Percentiles rank a stretch among this genome's conserved stretches.
Conservation (phyloP, 2,113 vertebrate species). For the Mus musculus region GRCm39 chr11:103102001-103102500, state of each 20-base stretch:
- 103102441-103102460: background rate
- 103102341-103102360: background rate
- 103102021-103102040: background rate
- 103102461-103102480: background rate
- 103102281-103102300: background rate
- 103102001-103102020: background rate
- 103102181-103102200: background rate
- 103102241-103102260: background rate
- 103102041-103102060: background rate
- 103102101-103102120: background rate
- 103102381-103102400: constrained; percentile 5
- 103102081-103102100: background rate
- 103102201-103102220: background rate
- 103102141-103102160: background rate
- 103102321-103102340: no score
- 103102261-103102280: background rate
- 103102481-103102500: background rate
- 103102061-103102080: background rate
- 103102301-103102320: background rate
- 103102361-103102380: background rate
- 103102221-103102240: background rate
- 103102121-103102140: background rate
- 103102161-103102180: background rate
- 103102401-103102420: background rate
- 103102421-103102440: background rate